These are phyloP conservation scores for Montipora efflorescens DNA, from an alignment of 64 coral and sea anemone genomes.

Conservation along the genomic window DNA sequence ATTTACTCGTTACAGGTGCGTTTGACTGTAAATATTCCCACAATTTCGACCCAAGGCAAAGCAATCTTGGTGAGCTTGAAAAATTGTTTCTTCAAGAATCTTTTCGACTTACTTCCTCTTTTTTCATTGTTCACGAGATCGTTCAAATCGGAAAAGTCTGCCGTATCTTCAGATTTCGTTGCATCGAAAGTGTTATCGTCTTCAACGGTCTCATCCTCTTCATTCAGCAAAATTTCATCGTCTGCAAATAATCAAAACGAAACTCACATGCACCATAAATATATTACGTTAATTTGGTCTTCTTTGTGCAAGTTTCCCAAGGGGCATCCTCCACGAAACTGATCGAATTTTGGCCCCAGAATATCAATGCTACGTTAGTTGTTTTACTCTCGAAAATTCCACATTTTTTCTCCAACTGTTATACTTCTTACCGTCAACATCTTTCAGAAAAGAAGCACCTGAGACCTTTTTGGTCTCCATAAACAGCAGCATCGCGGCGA, in stretches of 20 bases:
- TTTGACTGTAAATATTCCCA: constrained; percentile 1
- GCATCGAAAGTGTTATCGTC: not conserved
- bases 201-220: not conserved
- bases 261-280: too few relatives aligned
- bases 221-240: constrained; percentile 8
- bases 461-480: constrained; percentile 16
- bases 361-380: too few relatives aligned
- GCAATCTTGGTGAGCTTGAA: not conserved
- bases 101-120: not conserved
- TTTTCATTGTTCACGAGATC: not conserved
- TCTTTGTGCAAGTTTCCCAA: not conserved
- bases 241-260: not conserved
- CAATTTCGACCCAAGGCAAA: not conserved
- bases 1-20: not conserved
- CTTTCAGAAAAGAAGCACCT: not conserved
- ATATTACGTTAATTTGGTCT: too few relatives aligned
- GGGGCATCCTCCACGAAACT: not conserved
- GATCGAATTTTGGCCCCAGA: not conserved
- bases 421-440: constrained; percentile 25
- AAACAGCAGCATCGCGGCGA: not conserved
- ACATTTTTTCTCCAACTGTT: not conserved
- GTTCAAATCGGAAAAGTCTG: not conserved
- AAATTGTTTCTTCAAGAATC: not conserved
- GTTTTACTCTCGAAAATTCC: too few relatives aligned
- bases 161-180: not conserved